Evolutionary conservation across 1,140 invertebrate genomes (phyloP).

Genomic region (Drosophila pruinosa): DNA sequence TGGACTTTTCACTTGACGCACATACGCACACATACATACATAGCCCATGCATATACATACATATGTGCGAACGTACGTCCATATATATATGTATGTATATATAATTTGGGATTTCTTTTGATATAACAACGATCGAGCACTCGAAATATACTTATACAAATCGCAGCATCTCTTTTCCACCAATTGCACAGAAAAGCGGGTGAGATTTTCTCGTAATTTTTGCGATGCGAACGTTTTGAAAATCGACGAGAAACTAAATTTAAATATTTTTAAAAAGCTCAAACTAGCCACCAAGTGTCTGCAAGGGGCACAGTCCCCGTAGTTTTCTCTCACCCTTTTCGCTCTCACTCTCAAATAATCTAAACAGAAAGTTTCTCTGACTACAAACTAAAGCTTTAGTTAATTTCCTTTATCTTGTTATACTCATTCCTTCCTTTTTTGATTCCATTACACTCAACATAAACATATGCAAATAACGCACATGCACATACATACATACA

Average conservation of each 20-base stretch:
- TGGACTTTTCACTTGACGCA: slow-evolving; percentile 52
- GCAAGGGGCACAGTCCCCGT: slow-evolving; percentile 23
- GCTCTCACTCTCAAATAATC: background rate
- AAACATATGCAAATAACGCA: too few relatives aligned
- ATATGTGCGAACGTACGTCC: too few relatives aligned
- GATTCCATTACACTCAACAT: too few relatives aligned
- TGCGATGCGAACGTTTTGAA: slow-evolving; percentile 71
- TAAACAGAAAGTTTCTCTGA: background rate
- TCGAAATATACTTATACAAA: slow-evolving; percentile 76
- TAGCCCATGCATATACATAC: background rate
- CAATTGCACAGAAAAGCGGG: slow-evolving; percentile 41
- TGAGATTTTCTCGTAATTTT: slow-evolving; percentile 25
- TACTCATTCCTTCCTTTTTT: too few relatives aligned
- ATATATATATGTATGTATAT: slow-evolving; percentile 44
- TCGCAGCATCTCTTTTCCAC: slow-evolving; percentile 76
- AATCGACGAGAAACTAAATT: slow-evolving; percentile 79
- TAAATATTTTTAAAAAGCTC: slow-evolving; percentile 68
- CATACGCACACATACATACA: slow-evolving; percentile 15
- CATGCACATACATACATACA: background rate
- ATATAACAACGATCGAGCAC: slow-evolving; percentile 69
- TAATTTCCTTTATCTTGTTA: too few relatives aligned
- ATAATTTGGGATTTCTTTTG: slow-evolving; percentile 44
- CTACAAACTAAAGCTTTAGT: too few relatives aligned
- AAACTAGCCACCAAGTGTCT: slow-evolving; percentile 44
- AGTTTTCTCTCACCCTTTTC: background rate